Evolutionary conservation across 35 echinoderm and acorn worm genomes (phyloP).

Genomic region (Ptychodera flava): DNA sequence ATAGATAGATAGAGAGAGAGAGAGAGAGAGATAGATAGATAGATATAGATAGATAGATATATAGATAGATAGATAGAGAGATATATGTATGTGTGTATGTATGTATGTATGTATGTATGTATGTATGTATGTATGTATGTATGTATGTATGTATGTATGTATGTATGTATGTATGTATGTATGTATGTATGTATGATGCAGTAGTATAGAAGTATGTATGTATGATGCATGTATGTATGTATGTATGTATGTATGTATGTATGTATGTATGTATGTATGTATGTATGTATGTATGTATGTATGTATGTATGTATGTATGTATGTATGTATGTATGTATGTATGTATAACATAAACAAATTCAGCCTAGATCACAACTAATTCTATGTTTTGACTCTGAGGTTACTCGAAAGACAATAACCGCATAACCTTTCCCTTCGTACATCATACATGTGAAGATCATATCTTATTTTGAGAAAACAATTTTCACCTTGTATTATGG

Average conservation of each 20-base stretch:
- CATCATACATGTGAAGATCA: neutral
- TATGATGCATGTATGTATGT: too few relatives aligned
- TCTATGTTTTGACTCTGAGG: neutral
- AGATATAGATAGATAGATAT: too few relatives aligned
- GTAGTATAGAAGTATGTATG: too few relatives aligned
- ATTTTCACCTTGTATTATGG: too few relatives aligned
- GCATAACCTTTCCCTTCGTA: too few relatives aligned
- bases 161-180: neutral
- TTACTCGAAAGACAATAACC: neutral
- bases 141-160: neutral
- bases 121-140: neutral
- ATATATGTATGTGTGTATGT: neutral
- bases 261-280: constrained; percentile 2
- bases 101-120: neutral
- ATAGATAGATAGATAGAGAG: too few relatives aligned
- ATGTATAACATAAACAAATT: neutral
- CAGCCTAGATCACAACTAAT: neutral
- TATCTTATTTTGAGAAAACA: too few relatives aligned
- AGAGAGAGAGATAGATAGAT: too few relatives aligned
- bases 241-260: constrained; percentile 2
- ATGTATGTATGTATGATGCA: too few relatives aligned
- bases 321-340: neutral
- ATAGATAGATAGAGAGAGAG: too few relatives aligned
- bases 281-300: neutral
- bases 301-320: neutral